phyloP scores from a whole-genome alignment of 2,888 invertebrate genomes.

The Chrysomela aeneicollis region DNA sequence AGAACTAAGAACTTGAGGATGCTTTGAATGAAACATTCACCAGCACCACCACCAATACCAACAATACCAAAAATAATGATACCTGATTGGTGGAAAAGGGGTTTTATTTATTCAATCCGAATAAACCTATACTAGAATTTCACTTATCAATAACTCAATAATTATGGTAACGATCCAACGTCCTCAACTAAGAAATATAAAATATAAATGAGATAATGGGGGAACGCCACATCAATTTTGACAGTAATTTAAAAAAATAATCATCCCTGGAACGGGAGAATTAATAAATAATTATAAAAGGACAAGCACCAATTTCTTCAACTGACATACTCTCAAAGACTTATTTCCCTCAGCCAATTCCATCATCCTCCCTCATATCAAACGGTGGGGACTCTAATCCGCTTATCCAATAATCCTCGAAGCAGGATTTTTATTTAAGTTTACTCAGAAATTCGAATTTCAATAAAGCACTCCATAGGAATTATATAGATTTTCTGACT shows the following conservation, averaged over 20 bases:
- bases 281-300: constrained; percentile 25
- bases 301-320: constrained; percentile 35
- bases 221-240: constrained; percentile 7
- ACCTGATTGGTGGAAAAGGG: too few relatives aligned
- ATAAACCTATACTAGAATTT: not conserved
- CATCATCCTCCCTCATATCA: constrained; percentile 36
- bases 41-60: too few relatives aligned
- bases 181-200: too few relatives aligned
- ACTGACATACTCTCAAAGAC: constrained; percentile 33
- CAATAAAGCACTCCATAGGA: not conserved
- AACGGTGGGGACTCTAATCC: not conserved
- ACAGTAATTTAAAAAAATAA: constrained; percentile 13
- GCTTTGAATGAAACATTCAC: too few relatives aligned
- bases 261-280: constrained; percentile 1
- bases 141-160: not conserved
- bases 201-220: not conserved
- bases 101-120: too few relatives aligned
- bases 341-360: constrained; percentile 33
- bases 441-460: not conserved
- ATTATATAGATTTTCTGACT: too few relatives aligned
- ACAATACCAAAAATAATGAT: too few relatives aligned
- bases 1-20: too few relatives aligned
- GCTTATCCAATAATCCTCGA: not conserved
- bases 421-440: not conserved
- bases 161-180: not conserved